Conservation (phyloP, 2,797 vertebrate species). For the Pyrocephalus nanus region DNA sequence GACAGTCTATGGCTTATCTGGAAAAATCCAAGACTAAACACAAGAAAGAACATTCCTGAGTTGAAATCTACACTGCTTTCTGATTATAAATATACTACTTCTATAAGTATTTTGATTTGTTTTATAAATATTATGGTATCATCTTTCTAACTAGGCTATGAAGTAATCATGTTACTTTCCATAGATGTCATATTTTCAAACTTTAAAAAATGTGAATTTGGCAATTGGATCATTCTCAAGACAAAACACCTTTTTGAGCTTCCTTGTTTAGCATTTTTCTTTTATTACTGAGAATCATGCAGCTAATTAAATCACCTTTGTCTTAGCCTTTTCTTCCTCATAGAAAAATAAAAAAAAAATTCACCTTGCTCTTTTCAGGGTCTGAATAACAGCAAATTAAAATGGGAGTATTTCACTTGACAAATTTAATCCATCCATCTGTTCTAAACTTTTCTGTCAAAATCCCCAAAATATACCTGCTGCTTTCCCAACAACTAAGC, state of each 20-base stretch:
- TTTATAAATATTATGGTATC: neutral
- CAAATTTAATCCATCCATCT: slow-evolving; percentile 24
- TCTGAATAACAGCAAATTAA: neutral
- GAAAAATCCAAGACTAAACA: neutral
- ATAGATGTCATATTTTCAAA: neutral
- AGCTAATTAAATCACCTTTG: slow-evolving; percentile 8
- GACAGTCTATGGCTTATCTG: neutral
- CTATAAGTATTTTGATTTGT: neutral
- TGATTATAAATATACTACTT: neutral
- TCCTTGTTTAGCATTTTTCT: neutral
- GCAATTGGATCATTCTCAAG: neutral
- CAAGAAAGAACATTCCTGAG: neutral
- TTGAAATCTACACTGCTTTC: neutral
- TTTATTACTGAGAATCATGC: neutral
- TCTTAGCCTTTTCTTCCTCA: neutral
- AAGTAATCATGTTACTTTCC: neutral
- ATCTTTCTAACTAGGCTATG: neutral
- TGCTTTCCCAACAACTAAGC: neutral
- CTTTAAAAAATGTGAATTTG: neutral
- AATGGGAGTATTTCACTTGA: neutral
- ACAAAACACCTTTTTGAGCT: neutral
- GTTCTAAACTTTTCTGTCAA: slow-evolving; percentile 31
- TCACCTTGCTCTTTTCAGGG: neutral
- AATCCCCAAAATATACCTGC: neutral
- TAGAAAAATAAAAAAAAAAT: neutral